Base-by-base conservation (phyloP, 1,140 invertebrate genomes). In the Oreohelix idahoensis region DNA sequence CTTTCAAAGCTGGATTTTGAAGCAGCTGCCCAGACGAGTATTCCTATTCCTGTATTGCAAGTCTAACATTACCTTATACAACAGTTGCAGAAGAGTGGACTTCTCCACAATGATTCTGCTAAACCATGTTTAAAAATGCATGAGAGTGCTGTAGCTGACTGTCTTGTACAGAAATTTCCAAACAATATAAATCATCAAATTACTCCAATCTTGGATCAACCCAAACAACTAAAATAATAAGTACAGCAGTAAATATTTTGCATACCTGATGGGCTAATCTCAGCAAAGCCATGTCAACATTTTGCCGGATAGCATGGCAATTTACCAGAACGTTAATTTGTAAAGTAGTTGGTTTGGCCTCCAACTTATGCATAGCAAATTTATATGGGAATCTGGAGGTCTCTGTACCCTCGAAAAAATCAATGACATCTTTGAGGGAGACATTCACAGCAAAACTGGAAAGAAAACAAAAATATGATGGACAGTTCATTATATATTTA, bases 271-370 rank as follows among this genome's bases (percentile, higher is more conserved):
- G 97, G 58, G 99, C 93, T 36, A 99, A 94, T 80, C 98, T 93
- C 36, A 99, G 92, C 53, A 99, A 92, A 0, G 98, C 97, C 97
- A 99, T 98, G 90, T 99, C 99, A 13, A 97, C 95, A 94, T 96
- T 91, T 51, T 93, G 92, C 15, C 89, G 90, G 38, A 93, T 88
- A 29, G 89, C 85, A 26, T 90, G 83, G 84, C 88, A 87, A 75
- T 91, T 90, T 4, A 92, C 88, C 74, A 89, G 84, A 70, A 93
- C 89, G 75, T 90, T 90, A 51, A 91, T 88, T 84, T 92, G 90
- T 58, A 92, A 85, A 2, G 92, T 93, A 0, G 91, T 90, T 58
- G 91, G 92, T 71, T 92, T 93, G 8, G 91, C 90, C 77, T 93
- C 92, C 23, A 93, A 86, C 74, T 92, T 90, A 80, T 92, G 91